These are phyloP conservation scores for Phymanthus crucifer DNA, from an alignment of 92 coral and sea anemone species.

Conservation along the genomic window DNA sequence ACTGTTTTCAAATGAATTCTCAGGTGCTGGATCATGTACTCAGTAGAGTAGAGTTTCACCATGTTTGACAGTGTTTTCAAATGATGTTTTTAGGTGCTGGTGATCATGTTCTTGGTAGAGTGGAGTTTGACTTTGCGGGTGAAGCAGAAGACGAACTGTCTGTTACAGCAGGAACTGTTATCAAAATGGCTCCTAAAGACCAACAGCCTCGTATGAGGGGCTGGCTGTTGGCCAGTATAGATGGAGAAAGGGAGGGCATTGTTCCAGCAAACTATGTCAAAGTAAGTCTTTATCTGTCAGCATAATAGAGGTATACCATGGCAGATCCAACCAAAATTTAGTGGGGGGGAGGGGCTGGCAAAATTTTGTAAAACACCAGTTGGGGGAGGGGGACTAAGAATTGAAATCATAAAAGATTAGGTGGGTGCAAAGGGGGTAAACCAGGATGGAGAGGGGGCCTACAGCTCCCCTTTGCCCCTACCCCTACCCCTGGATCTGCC, in stretches of 20 bases:
- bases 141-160: conserved; percentile 92
- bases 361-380: no score
- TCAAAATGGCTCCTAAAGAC: conserved; percentile 91
- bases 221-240: conserved; percentile 86
- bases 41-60: neutral
- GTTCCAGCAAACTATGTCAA: conserved; percentile 95
- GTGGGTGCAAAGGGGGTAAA: no score
- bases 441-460: no score
- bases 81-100: conserved; percentile 67
- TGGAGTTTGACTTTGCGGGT: conserved; percentile 88
- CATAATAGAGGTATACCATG: no score
- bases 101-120: conserved; percentile 91
- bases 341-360: no score
- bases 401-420: no score
- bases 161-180: conserved; percentile 70
- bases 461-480: no score
- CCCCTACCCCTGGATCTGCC: no score
- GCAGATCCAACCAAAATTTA: no score
- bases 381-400: no score
- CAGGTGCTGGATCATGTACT: no score
- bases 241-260: conserved; percentile 80
- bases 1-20: no score
- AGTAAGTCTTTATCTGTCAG: conserved; percentile 38
- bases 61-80: neutral
- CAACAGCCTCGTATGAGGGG: conserved; percentile 90